Percentiles rank a stretch among this genome's conserved stretches.
phyloP scores from a whole-genome alignment of 2,113 vertebrate species.

The Paralichthys olivaceus region DNA sequence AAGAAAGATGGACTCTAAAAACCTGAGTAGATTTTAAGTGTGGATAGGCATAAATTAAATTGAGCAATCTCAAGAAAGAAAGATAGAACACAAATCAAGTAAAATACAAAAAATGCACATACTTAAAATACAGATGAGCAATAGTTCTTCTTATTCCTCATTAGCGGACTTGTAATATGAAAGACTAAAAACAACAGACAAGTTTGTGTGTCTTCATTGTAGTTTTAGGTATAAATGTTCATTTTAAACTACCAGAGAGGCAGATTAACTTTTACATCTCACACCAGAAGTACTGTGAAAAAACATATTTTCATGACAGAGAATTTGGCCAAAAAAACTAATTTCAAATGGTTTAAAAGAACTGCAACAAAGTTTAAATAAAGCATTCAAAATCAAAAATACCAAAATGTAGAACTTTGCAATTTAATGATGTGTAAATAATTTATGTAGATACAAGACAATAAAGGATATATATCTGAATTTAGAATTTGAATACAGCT shows the following conservation, averaged over 20 bases:
- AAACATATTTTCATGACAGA: background rate
- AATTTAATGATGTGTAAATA: background rate
- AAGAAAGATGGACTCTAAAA: too few species aligned
- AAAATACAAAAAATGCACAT: too few species aligned
- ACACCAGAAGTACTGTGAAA: background rate
- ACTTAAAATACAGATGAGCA: too few species aligned
- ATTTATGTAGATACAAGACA: background rate
- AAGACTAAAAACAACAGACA: background rate
- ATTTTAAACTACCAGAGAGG: too few species aligned
- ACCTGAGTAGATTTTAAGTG: too few species aligned
- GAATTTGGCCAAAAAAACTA: background rate
- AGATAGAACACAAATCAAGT: too few species aligned
- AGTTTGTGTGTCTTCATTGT: background rate
- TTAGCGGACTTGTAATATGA: background rate
- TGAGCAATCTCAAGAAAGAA: too few species aligned
- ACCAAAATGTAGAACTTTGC: background rate
- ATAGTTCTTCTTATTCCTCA: too few species aligned
- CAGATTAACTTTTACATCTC: too few species aligned
- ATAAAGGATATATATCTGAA: background rate
- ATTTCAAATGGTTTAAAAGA: background rate
- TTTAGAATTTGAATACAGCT: background rate
- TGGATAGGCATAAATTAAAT: too few species aligned
- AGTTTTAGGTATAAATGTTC: background rate
- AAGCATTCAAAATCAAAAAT: background rate
- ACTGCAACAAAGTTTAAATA: background rate